Conservation (phyloP, 2,797 vertebrate genomes). For the Acomys russatus region DNA sequence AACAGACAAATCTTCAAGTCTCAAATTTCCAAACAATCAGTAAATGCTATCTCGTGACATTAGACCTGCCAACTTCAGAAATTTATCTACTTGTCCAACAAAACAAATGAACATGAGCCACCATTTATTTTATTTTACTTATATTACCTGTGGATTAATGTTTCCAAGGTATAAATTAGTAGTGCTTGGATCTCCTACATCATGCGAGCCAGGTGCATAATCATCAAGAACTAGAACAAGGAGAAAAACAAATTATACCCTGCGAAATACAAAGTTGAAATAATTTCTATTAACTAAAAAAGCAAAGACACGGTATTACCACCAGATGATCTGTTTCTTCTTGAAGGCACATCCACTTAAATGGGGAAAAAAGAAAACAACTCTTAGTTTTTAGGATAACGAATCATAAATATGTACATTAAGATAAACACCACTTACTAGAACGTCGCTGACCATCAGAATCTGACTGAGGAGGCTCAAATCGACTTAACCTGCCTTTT, state of each 20-base stretch:
- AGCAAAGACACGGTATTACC: conserved; percentile 92
- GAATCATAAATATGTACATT: conserved; percentile 80
- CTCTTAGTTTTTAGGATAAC: conserved; percentile 86
- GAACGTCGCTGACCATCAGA: conserved; percentile 94
- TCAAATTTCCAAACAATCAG: conserved; percentile 34
- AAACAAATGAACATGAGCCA: neutral
- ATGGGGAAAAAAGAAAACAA: conserved; percentile 88
- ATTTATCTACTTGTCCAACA: neutral
- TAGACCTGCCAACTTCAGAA: conserved; percentile 35
- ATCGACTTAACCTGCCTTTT: conserved; percentile 98
- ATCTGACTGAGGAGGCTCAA: conserved; percentile 95
- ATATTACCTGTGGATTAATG: conserved; percentile 97
- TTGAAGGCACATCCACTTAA: conserved; percentile 98
- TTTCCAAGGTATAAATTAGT: conserved; percentile 99
- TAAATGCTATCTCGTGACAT: conserved; percentile 24
- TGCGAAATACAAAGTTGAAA: conserved; percentile 80
- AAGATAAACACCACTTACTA: conserved; percentile 92
- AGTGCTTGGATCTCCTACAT: conserved; percentile 98
- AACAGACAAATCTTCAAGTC: neutral
- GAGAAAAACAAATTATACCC: conserved; percentile 80
- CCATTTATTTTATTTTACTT: conserved; percentile 26
- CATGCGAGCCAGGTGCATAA: conserved; percentile 98
- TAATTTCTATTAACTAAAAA: conserved; percentile 76
- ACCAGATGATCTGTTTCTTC: conserved; percentile 99
- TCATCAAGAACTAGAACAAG: conserved; percentile 95